These are phyloP conservation scores for Hylaeus anthracinus DNA, from an alignment of 1,140 invertebrate species.

Conservation along the genomic window DNA sequence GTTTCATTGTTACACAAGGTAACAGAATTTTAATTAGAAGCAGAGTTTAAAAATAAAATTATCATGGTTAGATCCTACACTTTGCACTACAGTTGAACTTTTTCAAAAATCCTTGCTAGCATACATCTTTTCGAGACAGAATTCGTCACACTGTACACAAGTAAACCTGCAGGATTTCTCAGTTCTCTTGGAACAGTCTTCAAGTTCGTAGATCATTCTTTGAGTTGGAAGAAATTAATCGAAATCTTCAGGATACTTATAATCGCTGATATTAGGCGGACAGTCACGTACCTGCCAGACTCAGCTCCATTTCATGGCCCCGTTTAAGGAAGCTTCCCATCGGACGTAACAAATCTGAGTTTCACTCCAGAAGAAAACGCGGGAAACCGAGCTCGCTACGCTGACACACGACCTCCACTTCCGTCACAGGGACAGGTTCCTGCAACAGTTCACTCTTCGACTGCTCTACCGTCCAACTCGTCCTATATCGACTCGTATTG, in stretches of 20 bases:
- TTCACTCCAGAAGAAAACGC: background rate
- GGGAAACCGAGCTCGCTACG: background rate
- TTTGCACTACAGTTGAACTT: too few species aligned
- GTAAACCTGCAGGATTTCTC: background rate
- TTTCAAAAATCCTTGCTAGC: too few species aligned
- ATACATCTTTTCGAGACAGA: too few species aligned
- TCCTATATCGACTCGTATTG: constrained; percentile 35
- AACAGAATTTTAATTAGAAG: too few species aligned
- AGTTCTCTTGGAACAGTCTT: background rate
- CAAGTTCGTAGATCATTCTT: too few species aligned
- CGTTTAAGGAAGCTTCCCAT: constrained; percentile 20
- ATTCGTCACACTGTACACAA: background rate
- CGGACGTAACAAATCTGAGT: constrained; percentile 2
- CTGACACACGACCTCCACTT: constrained; percentile 36
- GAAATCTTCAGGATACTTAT: too few species aligned
- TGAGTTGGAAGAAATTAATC: too few species aligned
- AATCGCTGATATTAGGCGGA: too few species aligned
- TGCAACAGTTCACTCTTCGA: constrained; percentile 25
- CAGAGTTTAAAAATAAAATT: too few species aligned
- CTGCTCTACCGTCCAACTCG: constrained; percentile 12
- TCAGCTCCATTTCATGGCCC: background rate
- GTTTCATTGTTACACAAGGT: too few species aligned
- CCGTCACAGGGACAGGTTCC: constrained; percentile 55
- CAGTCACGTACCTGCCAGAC: constrained; percentile 15
- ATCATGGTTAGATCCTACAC: too few species aligned